A percentile compares a stretch with the other conserved stretches of the same genome.
phyloP scores from a whole-genome alignment of 2,888 invertebrate genomes.

The Trachelus tabidus region DNA sequence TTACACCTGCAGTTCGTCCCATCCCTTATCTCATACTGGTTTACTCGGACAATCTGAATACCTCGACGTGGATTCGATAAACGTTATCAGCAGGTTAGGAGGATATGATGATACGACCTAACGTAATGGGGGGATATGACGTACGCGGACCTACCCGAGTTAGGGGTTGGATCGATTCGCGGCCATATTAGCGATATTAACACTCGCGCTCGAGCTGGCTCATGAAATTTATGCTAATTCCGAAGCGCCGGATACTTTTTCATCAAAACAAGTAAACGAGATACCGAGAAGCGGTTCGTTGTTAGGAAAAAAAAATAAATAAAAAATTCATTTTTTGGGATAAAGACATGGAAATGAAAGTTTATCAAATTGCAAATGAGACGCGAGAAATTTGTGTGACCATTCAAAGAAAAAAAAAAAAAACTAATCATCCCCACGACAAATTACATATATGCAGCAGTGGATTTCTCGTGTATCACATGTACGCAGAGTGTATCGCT shows the following conservation, averaged over 20 bases:
- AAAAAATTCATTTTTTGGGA: background rate
- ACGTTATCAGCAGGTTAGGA: background rate
- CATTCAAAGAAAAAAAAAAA: too few relatives aligned
- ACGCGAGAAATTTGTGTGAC: too few relatives aligned
- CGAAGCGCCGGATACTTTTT: background rate
- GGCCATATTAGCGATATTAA: slow-evolving; percentile 43
- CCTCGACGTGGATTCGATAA: background rate
- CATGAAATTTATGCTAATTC: slow-evolving; percentile 36
- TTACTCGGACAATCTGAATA: background rate
- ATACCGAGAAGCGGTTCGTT: background rate
- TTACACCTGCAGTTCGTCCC: too few relatives aligned
- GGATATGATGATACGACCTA: background rate
- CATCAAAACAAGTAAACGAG: background rate
- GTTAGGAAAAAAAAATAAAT: background rate
- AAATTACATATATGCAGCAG: background rate
- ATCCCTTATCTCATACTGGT: too few relatives aligned
- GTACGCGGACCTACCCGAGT: background rate
- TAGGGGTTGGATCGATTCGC: slow-evolving; percentile 34
- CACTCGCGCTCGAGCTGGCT: slow-evolving; percentile 20
- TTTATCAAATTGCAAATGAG: background rate
- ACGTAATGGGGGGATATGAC: background rate
- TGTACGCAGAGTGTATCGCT: background rate
- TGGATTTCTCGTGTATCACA: background rate
- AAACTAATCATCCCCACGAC: background rate
- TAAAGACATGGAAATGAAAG: background rate